Evolutionary conservation across 2,113 vertebrate genomes (phyloP).

Genomic region (Ranitomeya variabilis): DNA sequence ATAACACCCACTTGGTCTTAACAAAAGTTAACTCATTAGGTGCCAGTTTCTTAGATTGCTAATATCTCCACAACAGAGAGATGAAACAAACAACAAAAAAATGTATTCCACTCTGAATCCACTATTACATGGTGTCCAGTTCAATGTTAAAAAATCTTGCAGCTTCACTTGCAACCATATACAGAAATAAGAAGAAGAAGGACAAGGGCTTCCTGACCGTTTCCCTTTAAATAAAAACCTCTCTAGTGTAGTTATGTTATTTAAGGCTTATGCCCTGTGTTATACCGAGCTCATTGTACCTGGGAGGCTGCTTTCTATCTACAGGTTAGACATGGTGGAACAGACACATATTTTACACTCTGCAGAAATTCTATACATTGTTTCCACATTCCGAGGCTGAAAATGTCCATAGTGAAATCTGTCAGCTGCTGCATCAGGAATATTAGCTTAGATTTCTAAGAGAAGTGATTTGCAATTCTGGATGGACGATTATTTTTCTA

Average conservation of each 20-base stretch:
- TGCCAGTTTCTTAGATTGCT: too few relatives aligned
- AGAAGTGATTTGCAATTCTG: slow-evolving; percentile 1
- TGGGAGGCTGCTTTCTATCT: background rate
- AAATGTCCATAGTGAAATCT: background rate
- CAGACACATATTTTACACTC: slow-evolving; percentile 24
- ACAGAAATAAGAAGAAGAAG: background rate
- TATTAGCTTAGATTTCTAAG: background rate
- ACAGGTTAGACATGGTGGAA: background rate
- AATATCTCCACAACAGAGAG: too few relatives aligned
- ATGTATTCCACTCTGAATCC: too few relatives aligned
- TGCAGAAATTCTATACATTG: slow-evolving; percentile 17
- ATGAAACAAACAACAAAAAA: too few relatives aligned
- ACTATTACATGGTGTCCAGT: too few relatives aligned
- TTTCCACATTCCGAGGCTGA: background rate
- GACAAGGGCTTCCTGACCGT: background rate
- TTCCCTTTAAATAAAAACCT: background rate
- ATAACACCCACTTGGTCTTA: too few relatives aligned
- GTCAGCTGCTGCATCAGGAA: background rate
- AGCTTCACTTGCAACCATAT: background rate
- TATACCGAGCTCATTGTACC: background rate
- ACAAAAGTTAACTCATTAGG: too few relatives aligned
- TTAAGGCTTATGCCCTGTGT: background rate
- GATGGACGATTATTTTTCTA: background rate
- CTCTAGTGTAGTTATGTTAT: background rate
- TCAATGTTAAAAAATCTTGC: too few relatives aligned